Base-by-base conservation (phyloP, 92 coral and sea anemone species). In the Desmophyllum pertusum region DNA sequence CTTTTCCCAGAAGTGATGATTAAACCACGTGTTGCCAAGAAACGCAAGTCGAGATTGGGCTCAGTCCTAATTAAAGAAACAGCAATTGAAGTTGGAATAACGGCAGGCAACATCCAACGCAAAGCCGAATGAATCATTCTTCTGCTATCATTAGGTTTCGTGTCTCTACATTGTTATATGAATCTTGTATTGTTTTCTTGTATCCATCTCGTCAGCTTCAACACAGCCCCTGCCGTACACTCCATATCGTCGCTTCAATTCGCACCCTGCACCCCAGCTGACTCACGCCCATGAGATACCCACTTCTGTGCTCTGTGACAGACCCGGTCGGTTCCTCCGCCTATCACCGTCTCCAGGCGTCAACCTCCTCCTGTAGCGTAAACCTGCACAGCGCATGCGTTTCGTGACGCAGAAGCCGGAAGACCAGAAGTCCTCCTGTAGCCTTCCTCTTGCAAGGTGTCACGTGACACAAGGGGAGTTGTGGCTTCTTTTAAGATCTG, bases 311-410 rank as follows among this genome's bases (percentile, higher is more conserved):
- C 19, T n/a, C 36, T 55, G 43, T 75, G 70, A 65, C 90, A 87
- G 29, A 87, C 90, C 78, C 81, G 70, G n/a, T n/a, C 61, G 90
- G 90, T n/a, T 36, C 90, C 90, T 46, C 90, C 90, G 14, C n/a
- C 77, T 53, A 68, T 87, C 90, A 18, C 90, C 80, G n/a, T n/a
- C 64, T 75, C 10, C 90, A 87, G 17, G 87, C 90, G 61, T 75
- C 78, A 40, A 51, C 73, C n/a, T 9, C 87, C 83, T 23, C 90
- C 87, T 40, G 63, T 41, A 23, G 90, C 75, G 70, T 62, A 81
- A n/a, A 27, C 90, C 90, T 29, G 90, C 87, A 48, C 90, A 87
- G 62, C 90, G 90, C 90, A 87, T 87, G 90, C 90, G 90, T 38
- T 78, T 39, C 6, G 87, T 63, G 66, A 87, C 85, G 31, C 80